Conservation (phyloP, 2,113 vertebrate genomes). For the Empidonax traillii region DNA sequence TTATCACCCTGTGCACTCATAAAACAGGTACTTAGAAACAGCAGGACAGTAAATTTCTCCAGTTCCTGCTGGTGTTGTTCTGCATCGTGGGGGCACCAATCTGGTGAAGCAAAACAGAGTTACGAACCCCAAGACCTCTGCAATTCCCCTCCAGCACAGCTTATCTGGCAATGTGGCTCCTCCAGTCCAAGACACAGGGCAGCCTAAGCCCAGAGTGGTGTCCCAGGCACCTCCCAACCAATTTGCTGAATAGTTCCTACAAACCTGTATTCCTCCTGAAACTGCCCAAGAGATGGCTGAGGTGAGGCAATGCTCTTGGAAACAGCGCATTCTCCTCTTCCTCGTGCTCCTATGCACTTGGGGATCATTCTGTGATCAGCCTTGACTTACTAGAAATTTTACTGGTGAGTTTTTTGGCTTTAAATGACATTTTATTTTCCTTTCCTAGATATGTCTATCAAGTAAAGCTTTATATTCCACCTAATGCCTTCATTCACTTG, state of each 20-base stretch:
- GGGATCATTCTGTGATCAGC: background rate
- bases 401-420: background rate
- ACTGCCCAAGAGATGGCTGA: background rate
- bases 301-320: background rate
- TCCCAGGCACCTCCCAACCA: background rate
- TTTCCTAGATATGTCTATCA: background rate
- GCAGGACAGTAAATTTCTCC: background rate
- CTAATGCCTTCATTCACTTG: background rate
- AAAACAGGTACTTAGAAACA: background rate
- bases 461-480: background rate
- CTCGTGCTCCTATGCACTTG: background rate
- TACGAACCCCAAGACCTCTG: background rate
- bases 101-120: background rate
- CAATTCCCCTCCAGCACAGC: background rate
- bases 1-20: background rate
- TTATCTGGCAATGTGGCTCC: background rate
- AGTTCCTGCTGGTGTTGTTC: background rate
- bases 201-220: fast-evolving
- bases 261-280: background rate
- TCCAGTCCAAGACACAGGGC: background rate
- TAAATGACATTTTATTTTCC: background rate
- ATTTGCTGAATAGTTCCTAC: no score
- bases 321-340: background rate
- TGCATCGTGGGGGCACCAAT: fast-evolving
- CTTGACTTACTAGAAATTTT: background rate